Evolutionary conservation across 2,888 invertebrate genomes (phyloP).

Genomic region (Monochamus alternatus): DNA sequence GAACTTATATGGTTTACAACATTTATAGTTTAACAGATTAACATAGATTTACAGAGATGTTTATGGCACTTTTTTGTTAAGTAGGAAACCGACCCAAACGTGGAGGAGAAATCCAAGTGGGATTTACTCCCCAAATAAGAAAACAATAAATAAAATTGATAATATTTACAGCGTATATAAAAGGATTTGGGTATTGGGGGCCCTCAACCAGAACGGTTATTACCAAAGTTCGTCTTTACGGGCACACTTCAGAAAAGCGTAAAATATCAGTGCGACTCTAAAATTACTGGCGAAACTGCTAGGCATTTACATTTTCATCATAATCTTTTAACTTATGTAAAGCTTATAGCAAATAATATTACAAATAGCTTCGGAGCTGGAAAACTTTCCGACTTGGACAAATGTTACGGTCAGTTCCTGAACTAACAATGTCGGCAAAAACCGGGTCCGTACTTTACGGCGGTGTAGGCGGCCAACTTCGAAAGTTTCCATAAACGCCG

Average conservation of each 20-base stretch:
- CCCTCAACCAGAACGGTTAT: conserved; percentile 15
- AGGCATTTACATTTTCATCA: conserved; percentile 46
- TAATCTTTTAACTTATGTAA: conserved; percentile 55
- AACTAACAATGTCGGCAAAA: conserved; percentile 55
- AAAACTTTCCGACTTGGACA: conserved; percentile 56
- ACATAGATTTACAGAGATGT: too few species aligned
- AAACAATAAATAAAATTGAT: conserved; percentile 9
- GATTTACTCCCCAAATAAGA: background rate
- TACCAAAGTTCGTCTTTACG: conserved; percentile 26
- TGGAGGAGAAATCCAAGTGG: background rate
- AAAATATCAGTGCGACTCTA: conserved; percentile 37
- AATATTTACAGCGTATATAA: conserved; percentile 6
- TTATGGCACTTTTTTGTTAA: too few species aligned
- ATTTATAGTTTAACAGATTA: too few species aligned
- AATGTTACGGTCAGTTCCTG: conserved; percentile 62
- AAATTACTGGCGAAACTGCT: conserved; percentile 39
- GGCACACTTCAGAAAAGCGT: conserved; percentile 13
- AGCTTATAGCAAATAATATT: conserved; percentile 57
- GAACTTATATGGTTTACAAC: too few species aligned
- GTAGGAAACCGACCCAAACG: too few species aligned
- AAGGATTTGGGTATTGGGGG: conserved; percentile 7
- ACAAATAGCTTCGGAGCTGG: conserved; percentile 52
- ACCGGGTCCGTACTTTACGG: conserved; percentile 57
- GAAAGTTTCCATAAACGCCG: conserved; percentile 61
- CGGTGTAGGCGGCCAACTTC: conserved; percentile 55